Conservation (phyloP, 2,113 vertebrate species). For the Athene noctua region DNA sequence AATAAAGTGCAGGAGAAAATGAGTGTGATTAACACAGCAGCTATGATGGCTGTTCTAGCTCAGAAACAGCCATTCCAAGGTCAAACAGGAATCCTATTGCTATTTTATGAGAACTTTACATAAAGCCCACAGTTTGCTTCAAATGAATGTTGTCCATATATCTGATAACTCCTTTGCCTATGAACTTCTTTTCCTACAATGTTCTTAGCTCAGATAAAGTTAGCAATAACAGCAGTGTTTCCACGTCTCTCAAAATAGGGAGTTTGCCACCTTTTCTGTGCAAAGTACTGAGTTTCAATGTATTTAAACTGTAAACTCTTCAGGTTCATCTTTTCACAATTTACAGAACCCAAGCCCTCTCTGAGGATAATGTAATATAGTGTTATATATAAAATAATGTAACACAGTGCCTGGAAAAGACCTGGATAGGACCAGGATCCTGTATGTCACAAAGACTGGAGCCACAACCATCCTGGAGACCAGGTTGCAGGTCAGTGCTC, state of each 20-base stretch:
- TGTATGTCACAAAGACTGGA: background rate
- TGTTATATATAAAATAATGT: background rate
- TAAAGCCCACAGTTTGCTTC: background rate
- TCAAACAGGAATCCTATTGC: background rate
- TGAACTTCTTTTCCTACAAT: background rate
- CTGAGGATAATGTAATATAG: background rate
- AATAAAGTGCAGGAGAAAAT: slow-evolving; percentile 15
- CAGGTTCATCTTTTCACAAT: background rate
- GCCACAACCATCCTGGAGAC: background rate
- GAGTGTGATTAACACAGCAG: slow-evolving; percentile 46
- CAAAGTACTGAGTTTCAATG: background rate
- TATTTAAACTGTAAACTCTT: background rate
- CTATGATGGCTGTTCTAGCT: background rate
- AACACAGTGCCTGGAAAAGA: background rate
- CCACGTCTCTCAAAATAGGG: background rate
- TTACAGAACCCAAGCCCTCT: background rate
- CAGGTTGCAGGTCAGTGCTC: background rate
- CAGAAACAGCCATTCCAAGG: background rate
- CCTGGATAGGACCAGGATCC: background rate
- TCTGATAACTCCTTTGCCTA: background rate
- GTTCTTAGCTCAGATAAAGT: background rate
- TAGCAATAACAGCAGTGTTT: background rate
- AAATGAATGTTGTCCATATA: background rate
- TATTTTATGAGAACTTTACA: background rate
- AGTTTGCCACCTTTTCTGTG: background rate